Percentiles rank a stretch among this genome's conserved stretches.
phyloP scores from a whole-genome alignment of 2,797 vertebrate genomes.

The Champsocephalus esox region DNA sequence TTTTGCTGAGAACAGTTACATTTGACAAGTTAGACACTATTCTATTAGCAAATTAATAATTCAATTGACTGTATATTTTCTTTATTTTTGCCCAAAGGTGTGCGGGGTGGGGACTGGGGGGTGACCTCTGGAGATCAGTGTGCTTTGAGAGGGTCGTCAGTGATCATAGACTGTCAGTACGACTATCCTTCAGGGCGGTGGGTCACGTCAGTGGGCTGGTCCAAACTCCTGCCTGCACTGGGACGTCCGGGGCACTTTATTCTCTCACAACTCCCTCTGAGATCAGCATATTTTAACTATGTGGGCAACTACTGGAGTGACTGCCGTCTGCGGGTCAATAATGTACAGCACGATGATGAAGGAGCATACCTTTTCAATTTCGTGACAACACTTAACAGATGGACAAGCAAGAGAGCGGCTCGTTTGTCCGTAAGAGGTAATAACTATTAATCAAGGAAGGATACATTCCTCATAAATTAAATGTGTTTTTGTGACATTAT shows the following conservation, averaged over 20 bases:
- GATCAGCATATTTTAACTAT: constrained; percentile 34
- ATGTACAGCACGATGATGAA: constrained; percentile 35
- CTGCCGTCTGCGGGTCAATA: constrained; percentile 62
- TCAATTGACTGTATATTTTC: background rate
- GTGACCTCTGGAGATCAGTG: constrained; percentile 55
- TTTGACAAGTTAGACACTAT: background rate
- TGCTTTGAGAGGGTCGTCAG: constrained; percentile 57
- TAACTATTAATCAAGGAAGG: rapidly evolving
- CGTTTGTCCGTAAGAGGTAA: constrained; percentile 63
- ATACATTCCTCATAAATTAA: rapidly evolving
- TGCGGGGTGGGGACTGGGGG: constrained; percentile 42
- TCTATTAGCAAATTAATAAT: background rate
- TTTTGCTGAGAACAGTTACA: background rate
- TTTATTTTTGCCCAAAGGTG: constrained; percentile 48
- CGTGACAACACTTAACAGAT: rapidly evolving
- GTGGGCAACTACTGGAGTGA: background rate
- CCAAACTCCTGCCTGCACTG: rapidly evolving
- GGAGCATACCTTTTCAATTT: constrained; percentile 56
- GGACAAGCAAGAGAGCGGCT: rapidly evolving
- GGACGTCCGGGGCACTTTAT: rapidly evolving
- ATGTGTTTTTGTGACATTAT: background rate
- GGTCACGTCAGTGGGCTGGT: constrained; percentile 43
- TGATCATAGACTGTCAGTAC: constrained; percentile 63
- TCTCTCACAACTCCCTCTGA: background rate
- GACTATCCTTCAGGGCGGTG: background rate